These are phyloP conservation scores for Drosophila pseudoananassae DNA, from an alignment of 1,140 invertebrate species.

Conservation along the genomic window DNA sequence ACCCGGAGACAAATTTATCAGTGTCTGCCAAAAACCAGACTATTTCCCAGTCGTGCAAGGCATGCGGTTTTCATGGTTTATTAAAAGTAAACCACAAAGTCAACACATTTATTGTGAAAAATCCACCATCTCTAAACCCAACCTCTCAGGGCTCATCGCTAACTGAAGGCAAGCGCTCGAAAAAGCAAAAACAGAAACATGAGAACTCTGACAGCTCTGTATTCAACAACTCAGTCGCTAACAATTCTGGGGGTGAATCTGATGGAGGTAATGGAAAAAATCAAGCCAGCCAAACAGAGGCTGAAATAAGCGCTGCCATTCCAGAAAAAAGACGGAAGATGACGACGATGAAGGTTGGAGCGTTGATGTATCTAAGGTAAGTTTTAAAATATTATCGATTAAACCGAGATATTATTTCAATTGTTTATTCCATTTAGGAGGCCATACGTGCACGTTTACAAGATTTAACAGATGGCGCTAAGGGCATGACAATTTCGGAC, in stretches of 20 bases:
- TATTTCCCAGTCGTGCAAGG: slow-evolving; percentile 98
- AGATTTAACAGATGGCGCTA: slow-evolving; percentile 96
- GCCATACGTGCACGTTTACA: slow-evolving; percentile 94
- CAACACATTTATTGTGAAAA: slow-evolving; percentile 99
- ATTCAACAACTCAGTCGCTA: slow-evolving; percentile 85
- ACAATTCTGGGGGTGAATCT: slow-evolving; percentile 79
- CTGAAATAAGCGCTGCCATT: slow-evolving; percentile 84
- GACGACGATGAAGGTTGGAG: slow-evolving; percentile 97
- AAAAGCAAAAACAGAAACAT: slow-evolving; percentile 87
- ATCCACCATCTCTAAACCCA: slow-evolving; percentile 95
- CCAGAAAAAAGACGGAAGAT: slow-evolving; percentile 85
- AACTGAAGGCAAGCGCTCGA: slow-evolving; percentile 91
- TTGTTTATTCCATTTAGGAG: slow-evolving; percentile 84
- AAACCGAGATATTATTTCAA: not conserved
- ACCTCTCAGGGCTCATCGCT: slow-evolving; percentile 92
- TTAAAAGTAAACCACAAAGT: slow-evolving; percentile 98
- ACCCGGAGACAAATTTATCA: slow-evolving; percentile 97
- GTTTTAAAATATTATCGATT: not conserved
- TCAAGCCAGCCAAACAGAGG: slow-evolving; percentile 85
- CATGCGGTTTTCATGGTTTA: slow-evolving; percentile 96
- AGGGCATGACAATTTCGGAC: slow-evolving; percentile 96
- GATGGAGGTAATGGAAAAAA: slow-evolving; percentile 84
- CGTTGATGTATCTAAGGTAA: slow-evolving; percentile 93
- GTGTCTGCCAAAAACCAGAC: slow-evolving; percentile 94
- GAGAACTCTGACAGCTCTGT: slow-evolving; percentile 85